Evolutionary conservation across 2,888 invertebrate species (phyloP).

Genomic region (Hyposoter dolosus): DNA sequence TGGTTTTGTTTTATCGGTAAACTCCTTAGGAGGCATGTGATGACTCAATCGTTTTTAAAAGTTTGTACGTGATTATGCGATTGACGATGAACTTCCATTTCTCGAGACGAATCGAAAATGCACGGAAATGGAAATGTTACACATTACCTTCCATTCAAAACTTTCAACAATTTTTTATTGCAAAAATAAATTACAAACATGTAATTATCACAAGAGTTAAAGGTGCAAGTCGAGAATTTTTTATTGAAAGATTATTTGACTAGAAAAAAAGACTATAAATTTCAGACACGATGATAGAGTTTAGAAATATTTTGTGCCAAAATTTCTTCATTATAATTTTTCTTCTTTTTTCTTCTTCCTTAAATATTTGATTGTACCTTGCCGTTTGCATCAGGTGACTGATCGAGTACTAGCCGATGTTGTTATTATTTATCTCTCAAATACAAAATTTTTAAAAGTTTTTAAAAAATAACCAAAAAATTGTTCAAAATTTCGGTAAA

Average conservation of each 20-base stretch:
- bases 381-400: conserved; percentile 73
- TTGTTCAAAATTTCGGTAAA: background rate
- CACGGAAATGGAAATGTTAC: too few relatives aligned
- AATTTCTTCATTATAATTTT: background rate
- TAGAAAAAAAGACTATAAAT: background rate
- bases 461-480: background rate
- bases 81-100: too few relatives aligned
- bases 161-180: conserved; percentile 1
- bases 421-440: conserved; percentile 1
- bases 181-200: conserved; percentile 3
- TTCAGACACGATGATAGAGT: background rate
- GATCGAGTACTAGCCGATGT: conserved; percentile 51
- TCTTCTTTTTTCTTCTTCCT: background rate
- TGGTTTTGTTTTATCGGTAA: background rate
- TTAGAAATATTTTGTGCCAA: background rate
- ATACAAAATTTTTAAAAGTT: conserved; percentile 1
- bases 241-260: background rate
- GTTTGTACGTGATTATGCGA: background rate
- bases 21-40: background rate
- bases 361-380: conserved; percentile 68
- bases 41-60: background rate
- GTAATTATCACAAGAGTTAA: background rate
- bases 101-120: too few relatives aligned
- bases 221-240: background rate
- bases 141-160: background rate